phyloP scores from a whole-genome alignment of 2,888 invertebrate genomes.

The Colostygia pectinataria region DNA sequence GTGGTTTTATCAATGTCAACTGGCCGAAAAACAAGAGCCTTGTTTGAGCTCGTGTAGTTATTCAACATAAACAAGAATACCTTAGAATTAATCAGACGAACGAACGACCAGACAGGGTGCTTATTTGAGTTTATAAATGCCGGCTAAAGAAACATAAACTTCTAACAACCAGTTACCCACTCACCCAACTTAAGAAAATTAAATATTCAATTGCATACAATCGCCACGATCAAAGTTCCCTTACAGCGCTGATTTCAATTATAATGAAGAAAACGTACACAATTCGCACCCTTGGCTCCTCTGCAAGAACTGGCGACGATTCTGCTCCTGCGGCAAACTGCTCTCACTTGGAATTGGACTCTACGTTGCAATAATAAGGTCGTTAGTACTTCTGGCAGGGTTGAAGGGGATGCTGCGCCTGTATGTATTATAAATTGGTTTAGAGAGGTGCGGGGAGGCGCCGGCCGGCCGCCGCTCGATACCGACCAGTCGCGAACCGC shows the following conservation, averaged over 20 bases:
- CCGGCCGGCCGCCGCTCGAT: constrained; percentile 66
- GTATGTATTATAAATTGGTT: constrained; percentile 84
- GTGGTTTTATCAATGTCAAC: too few relatives aligned
- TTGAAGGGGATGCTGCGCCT: constrained; percentile 77
- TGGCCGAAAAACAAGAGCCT: too few relatives aligned
- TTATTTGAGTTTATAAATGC: not conserved
- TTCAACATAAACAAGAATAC: too few relatives aligned
- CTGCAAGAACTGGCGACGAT: constrained; percentile 71
- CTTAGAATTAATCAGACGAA: too few relatives aligned
- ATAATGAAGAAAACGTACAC: constrained; percentile 68
- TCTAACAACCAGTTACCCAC: constrained; percentile 24
- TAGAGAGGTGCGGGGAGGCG: constrained; percentile 73
- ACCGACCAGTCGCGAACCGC: constrained; percentile 69
- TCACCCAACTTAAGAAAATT: constrained; percentile 24
- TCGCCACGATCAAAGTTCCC: constrained; percentile 39
- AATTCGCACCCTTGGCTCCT: constrained; percentile 77
- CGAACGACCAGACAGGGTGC: too few relatives aligned
- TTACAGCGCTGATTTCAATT: constrained; percentile 61
- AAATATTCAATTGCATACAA: constrained; percentile 39
- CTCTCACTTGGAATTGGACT: constrained; percentile 38
- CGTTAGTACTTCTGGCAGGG: constrained; percentile 37
- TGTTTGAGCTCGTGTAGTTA: too few relatives aligned
- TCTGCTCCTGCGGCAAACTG: constrained; percentile 77
- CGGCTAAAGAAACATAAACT: constrained; percentile 18
- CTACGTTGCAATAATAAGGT: constrained; percentile 41